Percentiles rank a stretch among this genome's conserved stretches.
Evolutionary conservation across 2,888 invertebrate genomes (phyloP).

Genomic region (Yponomeuta cagnagella): DNA sequence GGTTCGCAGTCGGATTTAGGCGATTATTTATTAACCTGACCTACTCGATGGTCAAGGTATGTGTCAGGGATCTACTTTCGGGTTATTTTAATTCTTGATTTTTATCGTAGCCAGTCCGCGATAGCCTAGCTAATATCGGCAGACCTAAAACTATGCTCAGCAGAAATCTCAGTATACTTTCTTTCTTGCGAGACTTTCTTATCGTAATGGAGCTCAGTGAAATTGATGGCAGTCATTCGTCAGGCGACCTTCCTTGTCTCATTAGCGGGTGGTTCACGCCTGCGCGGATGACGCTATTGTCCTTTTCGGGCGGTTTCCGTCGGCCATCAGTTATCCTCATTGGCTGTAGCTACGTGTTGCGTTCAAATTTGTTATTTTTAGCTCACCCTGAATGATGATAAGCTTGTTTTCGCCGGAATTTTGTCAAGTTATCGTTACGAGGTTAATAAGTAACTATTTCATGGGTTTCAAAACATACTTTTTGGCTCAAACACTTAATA

Average conservation of each 20-base stretch:
- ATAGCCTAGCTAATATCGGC: background rate
- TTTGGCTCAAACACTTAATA: no score
- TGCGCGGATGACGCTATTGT: slow-evolving; percentile 28
- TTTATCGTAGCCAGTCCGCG: background rate
- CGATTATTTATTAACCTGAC: background rate
- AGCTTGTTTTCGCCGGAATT: background rate
- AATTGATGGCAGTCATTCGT: slow-evolving; percentile 25
- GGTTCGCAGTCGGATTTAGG: background rate
- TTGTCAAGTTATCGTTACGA: background rate
- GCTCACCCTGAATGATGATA: background rate
- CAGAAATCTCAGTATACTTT: background rate
- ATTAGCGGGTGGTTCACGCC: slow-evolving; percentile 40
- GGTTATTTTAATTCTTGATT: background rate
- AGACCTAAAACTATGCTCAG: background rate
- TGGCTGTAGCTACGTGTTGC: background rate
- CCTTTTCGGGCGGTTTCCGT: slow-evolving; percentile 22
- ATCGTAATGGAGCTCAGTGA: background rate
- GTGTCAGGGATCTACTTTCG: background rate
- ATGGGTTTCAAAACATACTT: background rate
- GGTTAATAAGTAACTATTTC: background rate
- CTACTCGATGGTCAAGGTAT: background rate
- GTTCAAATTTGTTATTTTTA: background rate
- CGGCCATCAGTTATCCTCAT: slow-evolving; percentile 6
- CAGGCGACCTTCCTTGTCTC: slow-evolving; percentile 37
- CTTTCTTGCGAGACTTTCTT: background rate